phyloP scores from a whole-genome alignment of 1,140 invertebrate genomes.

The Homalodisca vitripennis region DNA sequence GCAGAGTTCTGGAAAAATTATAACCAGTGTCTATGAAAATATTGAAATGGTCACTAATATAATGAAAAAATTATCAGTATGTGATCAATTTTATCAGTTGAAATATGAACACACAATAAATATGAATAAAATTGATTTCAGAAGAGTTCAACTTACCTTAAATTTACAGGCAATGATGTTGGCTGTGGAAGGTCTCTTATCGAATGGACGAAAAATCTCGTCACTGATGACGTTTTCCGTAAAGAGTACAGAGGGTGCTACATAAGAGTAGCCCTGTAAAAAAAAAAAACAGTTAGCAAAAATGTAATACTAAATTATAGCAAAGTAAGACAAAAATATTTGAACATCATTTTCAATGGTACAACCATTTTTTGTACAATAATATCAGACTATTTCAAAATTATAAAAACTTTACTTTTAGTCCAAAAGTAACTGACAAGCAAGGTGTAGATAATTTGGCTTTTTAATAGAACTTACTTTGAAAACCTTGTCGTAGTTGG shows the following conservation, averaged over 20 bases:
- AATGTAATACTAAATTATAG: too few species aligned
- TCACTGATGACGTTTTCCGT: constrained; percentile 80
- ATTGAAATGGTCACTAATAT: too few species aligned
- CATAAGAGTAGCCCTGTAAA: constrained; percentile 87
- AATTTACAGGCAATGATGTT: constrained; percentile 53
- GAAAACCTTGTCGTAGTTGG: constrained; percentile 84
- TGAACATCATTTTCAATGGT: too few species aligned
- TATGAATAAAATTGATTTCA: background rate
- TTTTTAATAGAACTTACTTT: constrained; percentile 58
- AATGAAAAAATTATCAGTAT: too few species aligned
- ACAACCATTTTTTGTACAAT: too few species aligned
- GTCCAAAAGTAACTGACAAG: too few species aligned
- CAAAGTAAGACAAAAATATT: too few species aligned
- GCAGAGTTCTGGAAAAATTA: constrained; percentile 64
- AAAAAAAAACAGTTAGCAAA: too few species aligned
- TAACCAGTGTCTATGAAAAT: too few species aligned
- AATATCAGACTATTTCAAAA: too few species aligned
- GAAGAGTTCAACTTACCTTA: constrained; percentile 50
- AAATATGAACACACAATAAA: constrained; percentile 4
- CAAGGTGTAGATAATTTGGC: too few species aligned
- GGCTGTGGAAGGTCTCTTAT: constrained; percentile 51
- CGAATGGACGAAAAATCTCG: constrained; percentile 58
- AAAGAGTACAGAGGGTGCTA: constrained; percentile 89
- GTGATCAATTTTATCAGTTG: background rate
- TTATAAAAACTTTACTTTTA: too few species aligned